Evolutionary conservation across 2,888 invertebrate species (phyloP).

Genomic region (Metellina segmentata): DNA sequence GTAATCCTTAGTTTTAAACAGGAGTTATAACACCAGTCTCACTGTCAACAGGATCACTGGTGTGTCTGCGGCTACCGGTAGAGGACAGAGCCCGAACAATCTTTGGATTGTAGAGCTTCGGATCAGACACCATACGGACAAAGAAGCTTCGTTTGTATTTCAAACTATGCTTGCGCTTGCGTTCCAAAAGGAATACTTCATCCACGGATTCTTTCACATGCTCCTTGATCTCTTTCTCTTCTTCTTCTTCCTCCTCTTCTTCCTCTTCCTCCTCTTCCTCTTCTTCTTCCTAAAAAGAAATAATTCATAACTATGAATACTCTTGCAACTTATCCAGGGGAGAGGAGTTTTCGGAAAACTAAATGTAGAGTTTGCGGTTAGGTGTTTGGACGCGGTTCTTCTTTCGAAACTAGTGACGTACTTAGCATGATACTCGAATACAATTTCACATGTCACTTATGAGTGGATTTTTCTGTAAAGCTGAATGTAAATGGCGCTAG

Average conservation of each 20-base stretch:
- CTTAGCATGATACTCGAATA: no score
- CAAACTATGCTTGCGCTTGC: conserved; percentile 87
- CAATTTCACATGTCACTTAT: no score
- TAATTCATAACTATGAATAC: no score
- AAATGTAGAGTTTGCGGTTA: no score
- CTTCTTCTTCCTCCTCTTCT: conserved; percentile 84
- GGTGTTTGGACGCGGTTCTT: no score
- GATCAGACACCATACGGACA: conserved; percentile 98
- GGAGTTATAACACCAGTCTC: conserved; percentile 77
- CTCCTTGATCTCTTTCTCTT: conserved; percentile 78
- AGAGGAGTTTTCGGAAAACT: no score
- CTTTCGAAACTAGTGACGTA: no score
- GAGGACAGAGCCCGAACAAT: conserved; percentile 82
- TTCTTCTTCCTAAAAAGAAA: conserved; percentile 82
- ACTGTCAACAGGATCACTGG: conserved; percentile 77
- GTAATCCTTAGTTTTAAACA: conserved; percentile 58
- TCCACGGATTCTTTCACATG: conserved; percentile 79
- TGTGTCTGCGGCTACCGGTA: conserved; percentile 75
- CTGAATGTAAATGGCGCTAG: no score
- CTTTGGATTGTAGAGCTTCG: conserved; percentile 96
- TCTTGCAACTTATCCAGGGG: no score
- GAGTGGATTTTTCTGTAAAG: no score
- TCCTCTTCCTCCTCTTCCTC: conserved; percentile 86
- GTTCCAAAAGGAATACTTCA: conserved; percentile 79
- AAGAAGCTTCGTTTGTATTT: conserved; percentile 97